Base-by-base conservation (phyloP, 2,113 vertebrate species). In the Caloenas nicobarica region DNA sequence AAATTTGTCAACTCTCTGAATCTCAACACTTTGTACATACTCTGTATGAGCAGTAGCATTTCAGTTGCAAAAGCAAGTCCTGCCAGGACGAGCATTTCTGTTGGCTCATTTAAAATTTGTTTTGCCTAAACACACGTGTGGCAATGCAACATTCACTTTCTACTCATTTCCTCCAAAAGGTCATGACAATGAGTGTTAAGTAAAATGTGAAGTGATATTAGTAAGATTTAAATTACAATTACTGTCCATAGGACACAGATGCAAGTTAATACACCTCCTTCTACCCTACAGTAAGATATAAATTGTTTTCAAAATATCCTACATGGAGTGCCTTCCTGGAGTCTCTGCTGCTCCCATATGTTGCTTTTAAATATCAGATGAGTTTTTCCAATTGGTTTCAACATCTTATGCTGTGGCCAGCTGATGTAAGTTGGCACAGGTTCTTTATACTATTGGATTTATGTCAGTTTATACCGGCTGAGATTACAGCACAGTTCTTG, bases 361-460 rank as follows among this genome's bases (percentile, higher is more conserved):
- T 66, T 92, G 77, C 86, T 95, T 92, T 93, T 78, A 81, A 96
- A 68, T 88, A 92, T 91, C 91, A 86, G 65, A 84, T 78, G 65
- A 93, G 64, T 48, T 86, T 92, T 95, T 89, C 83, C 83, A 89
- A 23, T 64, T 92, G 83, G 42, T 87, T 95, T 93, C 79, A 95
- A 95, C 77, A 93, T 96, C 81, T 92, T 93, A 71, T 66, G 77
- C 83, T 91, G 69, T 92, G 94, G 76, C 89, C 94, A 93, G 83
- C 83, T 96, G 92, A 95, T 91, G 65, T 70, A 88, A 81, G 50
- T 71, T 95, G 95, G 83, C 95, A 81, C 5, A 34, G 42, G 44
- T 92, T 78, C 91, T 88, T 88, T 56, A 74, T 7, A 51, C 9
- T 57, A 72, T 56, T 16, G 13, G 77, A 93, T 92, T 78, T 86